Evolutionary conservation across 2,797 vertebrate genomes (phyloP).

Genomic region (Smutsia temminckii): DNA sequence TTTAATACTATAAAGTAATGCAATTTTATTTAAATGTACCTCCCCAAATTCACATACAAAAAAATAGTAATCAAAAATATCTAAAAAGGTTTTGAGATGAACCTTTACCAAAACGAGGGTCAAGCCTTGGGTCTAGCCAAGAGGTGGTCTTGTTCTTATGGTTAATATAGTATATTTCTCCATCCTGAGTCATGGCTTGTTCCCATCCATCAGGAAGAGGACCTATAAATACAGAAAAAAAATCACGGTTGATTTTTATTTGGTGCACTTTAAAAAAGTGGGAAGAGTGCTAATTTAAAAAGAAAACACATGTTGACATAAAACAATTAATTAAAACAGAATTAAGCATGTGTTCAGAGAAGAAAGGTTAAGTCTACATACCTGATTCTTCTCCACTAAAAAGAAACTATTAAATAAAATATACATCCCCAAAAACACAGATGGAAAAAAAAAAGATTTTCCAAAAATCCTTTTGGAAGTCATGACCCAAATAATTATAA

Average conservation of each 20-base stretch:
- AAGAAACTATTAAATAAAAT: conserved; percentile 38
- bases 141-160: conserved; percentile 99
- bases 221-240: conserved; percentile 90
- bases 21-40: conserved; percentile 39
- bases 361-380: conserved; percentile 34
- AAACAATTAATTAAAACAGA: conserved; percentile 79
- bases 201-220: conserved; percentile 99
- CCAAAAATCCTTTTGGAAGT: neutral
- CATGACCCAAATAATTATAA: neutral
- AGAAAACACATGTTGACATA: conserved; percentile 77
- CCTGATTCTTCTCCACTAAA: conserved; percentile 35
- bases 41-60: conserved; percentile 48
- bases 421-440: neutral
- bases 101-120: conserved; percentile 96
- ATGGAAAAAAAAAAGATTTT: neutral
- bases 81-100: conserved; percentile 84
- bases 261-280: conserved; percentile 76
- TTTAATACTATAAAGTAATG: conserved; percentile 11
- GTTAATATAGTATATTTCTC: conserved; percentile 99
- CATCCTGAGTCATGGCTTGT: conserved; percentile 98
- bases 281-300: conserved; percentile 68
- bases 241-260: conserved; percentile 82
- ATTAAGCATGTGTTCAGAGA: conserved; percentile 72
- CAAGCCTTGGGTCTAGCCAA: conserved; percentile 98
- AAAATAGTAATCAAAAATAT: conserved; percentile 72